Percentiles rank a stretch among this genome's conserved stretches.
Evolutionary conservation across 2,797 vertebrate genomes (phyloP).

Genomic region (Setipinna tenuifilis): DNA sequence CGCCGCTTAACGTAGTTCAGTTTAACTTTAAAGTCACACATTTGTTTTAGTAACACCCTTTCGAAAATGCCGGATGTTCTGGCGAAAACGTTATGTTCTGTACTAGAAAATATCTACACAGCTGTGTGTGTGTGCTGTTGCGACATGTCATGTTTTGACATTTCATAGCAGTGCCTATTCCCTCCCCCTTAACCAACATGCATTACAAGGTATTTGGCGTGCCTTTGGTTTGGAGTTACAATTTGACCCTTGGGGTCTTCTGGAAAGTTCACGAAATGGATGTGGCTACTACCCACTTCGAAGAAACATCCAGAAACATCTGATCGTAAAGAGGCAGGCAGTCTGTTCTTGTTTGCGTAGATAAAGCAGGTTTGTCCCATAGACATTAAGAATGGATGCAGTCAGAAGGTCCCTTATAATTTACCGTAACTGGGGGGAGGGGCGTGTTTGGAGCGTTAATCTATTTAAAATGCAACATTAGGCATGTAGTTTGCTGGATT

Average conservation of each 20-base stretch:
- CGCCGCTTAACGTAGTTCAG: not conserved
- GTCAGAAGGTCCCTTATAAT: not conserved
- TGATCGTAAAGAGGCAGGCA: not conserved
- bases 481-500: not conserved
- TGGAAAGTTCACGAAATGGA: not conserved
- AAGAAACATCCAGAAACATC: not conserved
- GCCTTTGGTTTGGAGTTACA: not conserved
- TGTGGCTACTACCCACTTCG: not conserved
- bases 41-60: not conserved
- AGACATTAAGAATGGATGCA: not conserved
- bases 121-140: not conserved
- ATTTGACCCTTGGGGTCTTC: not conserved
- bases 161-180: not conserved
- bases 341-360: not conserved
- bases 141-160: constrained; percentile 12
- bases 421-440: not conserved
- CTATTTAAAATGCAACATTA: not conserved
- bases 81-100: not conserved
- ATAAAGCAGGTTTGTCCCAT: not conserved
- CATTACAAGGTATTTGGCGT: not conserved
- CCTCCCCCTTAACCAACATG: not conserved
- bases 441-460: too few relatives aligned
- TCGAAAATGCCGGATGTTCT: not conserved
- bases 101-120: too few relatives aligned
- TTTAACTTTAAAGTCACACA: not conserved